Conservation (phyloP, 1,140 invertebrate genomes). For the Araneus ventricosus region DNA sequence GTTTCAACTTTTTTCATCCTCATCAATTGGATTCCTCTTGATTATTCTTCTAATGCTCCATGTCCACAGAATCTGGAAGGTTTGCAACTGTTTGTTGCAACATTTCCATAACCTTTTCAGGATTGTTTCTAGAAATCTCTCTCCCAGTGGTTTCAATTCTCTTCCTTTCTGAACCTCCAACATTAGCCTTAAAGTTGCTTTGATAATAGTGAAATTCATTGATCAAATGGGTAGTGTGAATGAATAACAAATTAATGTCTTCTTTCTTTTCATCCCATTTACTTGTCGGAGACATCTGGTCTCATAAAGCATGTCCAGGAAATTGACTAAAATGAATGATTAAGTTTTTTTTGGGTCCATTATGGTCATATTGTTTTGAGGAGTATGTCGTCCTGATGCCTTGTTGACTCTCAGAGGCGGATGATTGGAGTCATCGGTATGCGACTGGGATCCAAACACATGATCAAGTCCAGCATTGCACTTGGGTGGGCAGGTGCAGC, state of each 20-base stretch:
- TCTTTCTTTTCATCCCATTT: slow-evolving; percentile 97
- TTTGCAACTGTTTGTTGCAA: slow-evolving; percentile 88
- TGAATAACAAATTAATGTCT: slow-evolving; percentile 96
- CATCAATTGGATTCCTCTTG: slow-evolving; percentile 81
- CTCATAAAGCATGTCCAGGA: slow-evolving; percentile 96
- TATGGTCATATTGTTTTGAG: slow-evolving; percentile 96
- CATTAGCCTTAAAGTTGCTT: slow-evolving; percentile 88
- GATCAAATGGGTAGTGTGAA: slow-evolving; percentile 98
- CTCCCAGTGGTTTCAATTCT: slow-evolving; percentile 92
- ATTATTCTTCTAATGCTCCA: slow-evolving; percentile 90
- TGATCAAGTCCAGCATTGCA: slow-evolving; percentile 92
- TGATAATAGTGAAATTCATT: slow-evolving; percentile 99
- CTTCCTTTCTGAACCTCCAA: slow-evolving; percentile 97
- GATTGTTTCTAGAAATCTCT: slow-evolving; percentile 94
- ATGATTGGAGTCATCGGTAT: slow-evolving; percentile 96
- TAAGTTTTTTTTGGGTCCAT: slow-evolving; percentile 98
- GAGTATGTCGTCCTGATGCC: slow-evolving; percentile 96
- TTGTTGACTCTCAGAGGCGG: slow-evolving; percentile 93
- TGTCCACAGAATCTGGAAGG: slow-evolving; percentile 90
- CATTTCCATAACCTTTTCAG: slow-evolving; percentile 87
- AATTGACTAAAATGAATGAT: slow-evolving; percentile 98
- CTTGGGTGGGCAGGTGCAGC: slow-evolving; percentile 92
- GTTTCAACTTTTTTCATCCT: slow-evolving; percentile 79
- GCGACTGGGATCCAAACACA: slow-evolving; percentile 97
- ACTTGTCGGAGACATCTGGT: slow-evolving; percentile 92